A percentile compares a stretch with the other conserved stretches of the same genome.
These are phyloP conservation scores for Orussus abietinus DNA, from an alignment of 1,140 invertebrate genomes.

Conservation along the genomic window DNA sequence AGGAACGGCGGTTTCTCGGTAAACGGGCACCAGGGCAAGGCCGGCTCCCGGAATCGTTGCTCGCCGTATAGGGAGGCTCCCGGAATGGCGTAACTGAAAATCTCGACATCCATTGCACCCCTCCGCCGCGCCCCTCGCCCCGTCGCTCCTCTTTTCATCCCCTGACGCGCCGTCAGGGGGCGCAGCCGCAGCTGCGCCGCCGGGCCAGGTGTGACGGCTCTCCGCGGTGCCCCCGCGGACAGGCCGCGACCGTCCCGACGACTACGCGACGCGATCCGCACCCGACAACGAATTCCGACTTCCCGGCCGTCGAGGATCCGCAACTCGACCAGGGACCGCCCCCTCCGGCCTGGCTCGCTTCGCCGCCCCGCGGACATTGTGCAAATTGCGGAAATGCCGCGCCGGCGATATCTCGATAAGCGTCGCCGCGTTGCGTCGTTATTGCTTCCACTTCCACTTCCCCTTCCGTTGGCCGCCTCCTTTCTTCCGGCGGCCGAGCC, in stretches of 20 bases:
- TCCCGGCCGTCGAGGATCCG: too few relatives aligned
- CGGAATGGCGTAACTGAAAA: slow-evolving; percentile 43
- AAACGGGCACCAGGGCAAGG: too few relatives aligned
- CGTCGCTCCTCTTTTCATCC: slow-evolving; percentile 42
- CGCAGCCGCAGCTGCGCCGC: slow-evolving; percentile 44
- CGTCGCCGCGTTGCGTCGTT: slow-evolving; percentile 32
- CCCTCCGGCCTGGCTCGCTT: neutral
- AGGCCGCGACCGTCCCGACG: too few relatives aligned
- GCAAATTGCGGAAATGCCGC: slow-evolving; percentile 39
- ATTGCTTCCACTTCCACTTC: slow-evolving; percentile 46
- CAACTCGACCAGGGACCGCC: slow-evolving; percentile 1
- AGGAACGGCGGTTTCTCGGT: too few relatives aligned
- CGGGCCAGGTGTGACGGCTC: slow-evolving; percentile 49
- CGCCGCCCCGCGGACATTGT: slow-evolving; percentile 13
- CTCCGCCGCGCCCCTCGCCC: slow-evolving; percentile 23
- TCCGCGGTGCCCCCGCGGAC: slow-evolving; percentile 18
- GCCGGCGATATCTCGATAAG: slow-evolving; percentile 37
- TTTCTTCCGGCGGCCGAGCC: slow-evolving; percentile 29
- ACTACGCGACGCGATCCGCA: too few relatives aligned
- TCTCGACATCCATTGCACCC: slow-evolving; percentile 40
- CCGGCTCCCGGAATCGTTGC: too few relatives aligned
- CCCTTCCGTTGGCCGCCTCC: slow-evolving; percentile 36
- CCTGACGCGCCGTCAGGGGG: slow-evolving; percentile 37
- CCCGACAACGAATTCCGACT: too few relatives aligned
- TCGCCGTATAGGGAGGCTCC: too few relatives aligned